A percentile compares a stretch with the other conserved stretches of the same genome.
These are phyloP conservation scores for Hyla sarda DNA, from an alignment of 2,113 vertebrate species.

Conservation along the genomic window DNA sequence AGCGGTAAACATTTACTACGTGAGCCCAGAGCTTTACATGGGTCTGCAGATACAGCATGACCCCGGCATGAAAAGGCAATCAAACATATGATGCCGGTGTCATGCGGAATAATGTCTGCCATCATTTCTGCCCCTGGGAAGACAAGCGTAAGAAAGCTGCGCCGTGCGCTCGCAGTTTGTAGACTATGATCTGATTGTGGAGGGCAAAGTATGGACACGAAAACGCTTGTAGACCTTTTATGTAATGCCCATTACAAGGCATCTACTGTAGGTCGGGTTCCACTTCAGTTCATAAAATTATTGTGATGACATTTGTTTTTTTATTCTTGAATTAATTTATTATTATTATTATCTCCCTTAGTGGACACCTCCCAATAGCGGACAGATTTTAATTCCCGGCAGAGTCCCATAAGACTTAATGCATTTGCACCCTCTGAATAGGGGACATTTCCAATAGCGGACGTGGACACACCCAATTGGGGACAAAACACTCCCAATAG, in stretches of 20 bases:
- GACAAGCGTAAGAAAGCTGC: background rate
- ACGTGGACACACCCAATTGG: no score
- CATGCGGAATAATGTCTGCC: slow-evolving; percentile 10
- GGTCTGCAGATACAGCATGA: slow-evolving; percentile 35
- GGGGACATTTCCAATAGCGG: no score
- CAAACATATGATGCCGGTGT: slow-evolving; percentile 18
- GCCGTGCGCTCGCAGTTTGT: background rate
- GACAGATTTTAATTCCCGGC: no score
- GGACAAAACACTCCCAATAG: no score
- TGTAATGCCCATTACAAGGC: background rate
- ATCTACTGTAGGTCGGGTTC: slow-evolving; percentile 3
- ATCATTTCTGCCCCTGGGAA: slow-evolving; percentile 12
- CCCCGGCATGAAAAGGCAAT: slow-evolving; percentile 52
- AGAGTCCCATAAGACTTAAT: no score
- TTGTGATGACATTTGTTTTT: background rate
- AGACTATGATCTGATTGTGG: slow-evolving; percentile 16
- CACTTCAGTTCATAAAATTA: background rate
- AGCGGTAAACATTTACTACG: slow-evolving; percentile 48
- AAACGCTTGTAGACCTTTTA: background rate
- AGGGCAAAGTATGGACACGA: background rate
- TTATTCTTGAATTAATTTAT: no score
- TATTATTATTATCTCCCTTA: no score
- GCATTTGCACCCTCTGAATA: no score
- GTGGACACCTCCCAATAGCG: no score
- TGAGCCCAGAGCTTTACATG: slow-evolving; percentile 16